These are phyloP conservation scores for Bathynomus jamesi DNA, from an alignment of 1,140 invertebrate species.

Conservation along the genomic window DNA sequence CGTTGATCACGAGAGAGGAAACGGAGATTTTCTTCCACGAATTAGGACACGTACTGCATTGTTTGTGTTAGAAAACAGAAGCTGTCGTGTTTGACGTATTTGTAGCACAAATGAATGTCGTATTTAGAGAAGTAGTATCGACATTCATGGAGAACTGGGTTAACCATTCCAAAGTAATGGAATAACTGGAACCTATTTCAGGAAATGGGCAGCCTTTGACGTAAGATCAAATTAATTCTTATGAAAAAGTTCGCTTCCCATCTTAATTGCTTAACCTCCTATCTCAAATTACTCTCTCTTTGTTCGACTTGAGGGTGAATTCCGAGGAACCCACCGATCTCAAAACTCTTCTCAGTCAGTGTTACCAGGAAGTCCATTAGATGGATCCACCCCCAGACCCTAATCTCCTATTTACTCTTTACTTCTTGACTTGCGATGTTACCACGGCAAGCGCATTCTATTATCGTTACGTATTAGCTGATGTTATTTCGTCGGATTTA, in stretches of 20 bases:
- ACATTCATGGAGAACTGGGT: background rate
- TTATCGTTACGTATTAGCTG: background rate
- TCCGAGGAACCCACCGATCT: background rate
- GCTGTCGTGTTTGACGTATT: background rate
- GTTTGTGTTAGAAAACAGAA: background rate
- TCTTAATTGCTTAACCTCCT: background rate
- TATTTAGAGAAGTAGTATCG: background rate
- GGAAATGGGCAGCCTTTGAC: background rate
- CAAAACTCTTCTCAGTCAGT: background rate
- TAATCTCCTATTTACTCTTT: background rate
- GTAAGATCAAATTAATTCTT: background rate
- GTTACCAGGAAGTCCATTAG: background rate
- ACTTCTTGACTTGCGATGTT: background rate
- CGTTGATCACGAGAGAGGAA: background rate
- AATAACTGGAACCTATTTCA: background rate
- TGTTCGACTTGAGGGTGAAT: background rate
- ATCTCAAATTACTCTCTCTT: background rate
- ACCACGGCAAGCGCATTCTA: background rate
- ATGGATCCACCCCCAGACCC: background rate
- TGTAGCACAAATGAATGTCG: background rate
- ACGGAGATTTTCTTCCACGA: background rate
- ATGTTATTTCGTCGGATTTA: background rate
- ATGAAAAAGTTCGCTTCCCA: background rate
- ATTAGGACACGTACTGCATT: background rate
- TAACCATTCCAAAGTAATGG: background rate